These are phyloP conservation scores for rabbit (Oryctolagus cuniculus) DNA, from an alignment of 2,113 vertebrate species.

Conservation along the genomic window mOryCun1.1 NC_091435.1:330001-330500, in stretches of 20 bases:
- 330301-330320: neutral
- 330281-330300: neutral
- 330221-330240: conserved; percentile 13
- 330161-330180: too few species aligned
- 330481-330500: accelerated
- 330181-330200: too few species aligned
- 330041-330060: too few species aligned
- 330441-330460: neutral
- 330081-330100: too few species aligned
- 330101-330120: too few species aligned
- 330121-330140: too few species aligned
- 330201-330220: neutral
- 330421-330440: neutral
- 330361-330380: neutral
- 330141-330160: too few species aligned
- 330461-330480: neutral
- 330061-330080: too few species aligned
- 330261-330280: conserved; percentile 22
- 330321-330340: neutral
- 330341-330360: neutral
- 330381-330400: neutral
- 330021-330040: too few species aligned
- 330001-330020: too few species aligned
- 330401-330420: neutral
- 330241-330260: neutral